phyloP scores from a whole-genome alignment of 2,113 vertebrate genomes.

The Dendropsophus ebraccatus region DNA sequence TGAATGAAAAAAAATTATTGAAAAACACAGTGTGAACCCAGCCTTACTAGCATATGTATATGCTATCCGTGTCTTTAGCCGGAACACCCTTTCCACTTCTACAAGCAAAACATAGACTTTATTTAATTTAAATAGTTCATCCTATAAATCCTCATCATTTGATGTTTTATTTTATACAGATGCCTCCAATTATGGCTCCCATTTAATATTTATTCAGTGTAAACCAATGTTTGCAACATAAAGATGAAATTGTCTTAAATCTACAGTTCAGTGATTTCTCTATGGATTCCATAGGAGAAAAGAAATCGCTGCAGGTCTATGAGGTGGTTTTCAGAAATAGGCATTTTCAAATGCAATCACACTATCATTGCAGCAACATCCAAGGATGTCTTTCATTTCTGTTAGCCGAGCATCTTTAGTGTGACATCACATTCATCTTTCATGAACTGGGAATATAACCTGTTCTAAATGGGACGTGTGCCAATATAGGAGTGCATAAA shows the following conservation, averaged over 20 bases:
- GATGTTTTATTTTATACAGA: background rate
- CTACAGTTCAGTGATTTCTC: background rate
- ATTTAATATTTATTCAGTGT: background rate
- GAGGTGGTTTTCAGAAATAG: background rate
- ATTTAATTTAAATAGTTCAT: background rate
- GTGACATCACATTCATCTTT: slow-evolving; percentile 31
- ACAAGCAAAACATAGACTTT: background rate
- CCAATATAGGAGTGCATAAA: no score
- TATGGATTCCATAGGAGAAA: background rate
- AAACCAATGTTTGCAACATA: background rate
- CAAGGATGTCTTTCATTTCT: background rate
- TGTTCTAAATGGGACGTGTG: background rate
- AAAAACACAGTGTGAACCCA: no score
- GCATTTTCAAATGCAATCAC: slow-evolving; percentile 2
- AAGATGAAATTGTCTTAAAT: background rate
- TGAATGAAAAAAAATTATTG: no score
- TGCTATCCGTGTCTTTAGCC: background rate
- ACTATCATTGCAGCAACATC: slow-evolving; percentile 17
- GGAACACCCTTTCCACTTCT: background rate
- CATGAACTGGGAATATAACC: slow-evolving; percentile 3
- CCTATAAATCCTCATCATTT: background rate
- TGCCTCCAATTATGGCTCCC: background rate
- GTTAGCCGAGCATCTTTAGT: slow-evolving; percentile 19
- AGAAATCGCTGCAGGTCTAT: background rate
- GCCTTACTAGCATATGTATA: background rate